Evolutionary conservation across 2,113 vertebrate genomes (phyloP).

Genomic region (Zosterops lateralis): DNA sequence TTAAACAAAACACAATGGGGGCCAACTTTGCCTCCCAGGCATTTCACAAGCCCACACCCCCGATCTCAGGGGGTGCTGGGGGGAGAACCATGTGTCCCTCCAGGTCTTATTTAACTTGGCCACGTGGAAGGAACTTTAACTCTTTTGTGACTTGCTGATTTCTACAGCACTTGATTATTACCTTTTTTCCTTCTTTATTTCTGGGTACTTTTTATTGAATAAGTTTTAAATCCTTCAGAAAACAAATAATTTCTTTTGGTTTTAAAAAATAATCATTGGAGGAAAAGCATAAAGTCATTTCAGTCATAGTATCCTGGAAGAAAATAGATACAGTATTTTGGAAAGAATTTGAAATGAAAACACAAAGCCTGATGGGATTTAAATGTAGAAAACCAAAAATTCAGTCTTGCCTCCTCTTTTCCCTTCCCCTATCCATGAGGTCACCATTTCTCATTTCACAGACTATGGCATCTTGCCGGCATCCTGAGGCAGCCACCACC

Average conservation of each 20-base stretch:
- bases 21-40: constrained; percentile 37
- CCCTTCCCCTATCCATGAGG: neutral
- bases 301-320: neutral
- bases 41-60: constrained; percentile 43
- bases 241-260: constrained; percentile 44
- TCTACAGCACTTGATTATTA: constrained; percentile 17
- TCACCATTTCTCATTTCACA: constrained; percentile 14
- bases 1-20: constrained; percentile 65
- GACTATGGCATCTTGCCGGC: constrained; percentile 6
- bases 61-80: neutral
- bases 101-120: constrained; percentile 68
- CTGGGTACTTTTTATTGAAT: neutral
- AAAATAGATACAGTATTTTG: constrained; percentile 43
- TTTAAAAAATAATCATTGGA: constrained; percentile 47
- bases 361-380: constrained; percentile 32
- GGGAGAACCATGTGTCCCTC: constrained; percentile 11
- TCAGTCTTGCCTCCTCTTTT: constrained; percentile 27
- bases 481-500: neutral
- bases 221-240: constrained; percentile 41
- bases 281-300: neutral
- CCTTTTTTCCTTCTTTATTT: neutral
- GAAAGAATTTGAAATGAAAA: constrained; percentile 38
- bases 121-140: constrained; percentile 7
- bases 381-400: constrained; percentile 45
- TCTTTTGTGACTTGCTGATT: constrained; percentile 61